Conservation (phyloP, 2,113 vertebrate species). For the Speoplatyrhinus poulsoni region DNA sequence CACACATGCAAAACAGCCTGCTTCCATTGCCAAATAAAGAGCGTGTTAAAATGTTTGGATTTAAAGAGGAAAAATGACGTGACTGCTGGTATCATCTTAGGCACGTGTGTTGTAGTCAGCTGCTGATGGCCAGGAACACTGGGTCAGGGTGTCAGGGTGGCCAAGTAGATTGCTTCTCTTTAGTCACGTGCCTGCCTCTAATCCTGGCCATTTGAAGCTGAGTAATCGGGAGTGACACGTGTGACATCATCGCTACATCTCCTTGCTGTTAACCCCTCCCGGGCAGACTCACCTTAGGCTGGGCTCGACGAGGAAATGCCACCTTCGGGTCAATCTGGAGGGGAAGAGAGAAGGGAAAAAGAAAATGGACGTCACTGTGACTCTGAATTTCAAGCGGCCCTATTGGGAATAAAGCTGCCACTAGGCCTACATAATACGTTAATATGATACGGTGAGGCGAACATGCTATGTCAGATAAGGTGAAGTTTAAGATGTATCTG, state of each 20-base stretch:
- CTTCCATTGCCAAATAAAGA: not conserved
- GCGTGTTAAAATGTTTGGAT: too few species aligned
- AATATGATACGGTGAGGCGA: too few species aligned
- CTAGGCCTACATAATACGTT: too few species aligned
- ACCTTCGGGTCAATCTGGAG: slow-evolving; percentile 95
- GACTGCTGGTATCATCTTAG: slow-evolving; percentile 8
- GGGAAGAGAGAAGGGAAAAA: slow-evolving; percentile 29
- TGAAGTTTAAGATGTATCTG: not conserved
- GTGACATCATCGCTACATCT: slow-evolving; percentile 53
- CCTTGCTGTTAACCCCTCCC: slow-evolving; percentile 36
- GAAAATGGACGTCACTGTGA: not conserved
- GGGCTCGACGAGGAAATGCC: slow-evolving; percentile 92
- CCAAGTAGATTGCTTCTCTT: slow-evolving; percentile 56
- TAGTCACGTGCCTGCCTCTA: slow-evolving; percentile 46
- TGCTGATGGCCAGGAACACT: slow-evolving; percentile 13
- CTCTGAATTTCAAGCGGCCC: not conserved
- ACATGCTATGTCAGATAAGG: not conserved
- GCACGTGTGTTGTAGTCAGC: slow-evolving; percentile 14
- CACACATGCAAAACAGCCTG: not conserved
- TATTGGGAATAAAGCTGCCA: too few species aligned
- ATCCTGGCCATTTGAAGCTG: slow-evolving; percentile 50
- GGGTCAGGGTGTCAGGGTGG: slow-evolving; percentile 51
- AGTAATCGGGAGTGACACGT: slow-evolving; percentile 43
- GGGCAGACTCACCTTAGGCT: slow-evolving; percentile 87
- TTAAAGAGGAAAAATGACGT: not conserved